A percentile compares a stretch with the other conserved stretches of the same genome.
Evolutionary conservation across 1,140 invertebrate species (phyloP).

Genomic region (Polypedilum pembai): DNA sequence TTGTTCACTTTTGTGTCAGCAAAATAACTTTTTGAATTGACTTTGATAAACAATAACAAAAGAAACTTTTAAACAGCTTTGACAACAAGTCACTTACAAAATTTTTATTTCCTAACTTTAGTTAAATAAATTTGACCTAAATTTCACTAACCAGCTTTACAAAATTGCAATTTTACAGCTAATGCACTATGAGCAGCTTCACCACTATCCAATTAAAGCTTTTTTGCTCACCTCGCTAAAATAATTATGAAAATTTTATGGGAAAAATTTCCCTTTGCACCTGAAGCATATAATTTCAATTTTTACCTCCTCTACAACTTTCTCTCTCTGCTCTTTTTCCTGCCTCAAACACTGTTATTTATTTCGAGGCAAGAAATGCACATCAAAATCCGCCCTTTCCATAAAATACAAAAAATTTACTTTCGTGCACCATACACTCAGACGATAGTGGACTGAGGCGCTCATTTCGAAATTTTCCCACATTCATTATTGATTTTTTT

Average conservation of each 20-base stretch:
- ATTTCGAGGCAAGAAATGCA: too few relatives aligned
- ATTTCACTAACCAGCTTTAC: too few relatives aligned
- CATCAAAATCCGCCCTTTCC: not conserved
- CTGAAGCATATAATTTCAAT: slow-evolving; percentile 3
- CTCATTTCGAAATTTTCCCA: not conserved
- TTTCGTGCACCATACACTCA: not conserved
- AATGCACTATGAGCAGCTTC: too few relatives aligned
- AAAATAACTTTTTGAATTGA: not conserved
- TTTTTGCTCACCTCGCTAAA: not conserved
- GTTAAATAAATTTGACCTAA: too few relatives aligned
- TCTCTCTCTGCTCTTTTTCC: not conserved
- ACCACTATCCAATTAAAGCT: not conserved
- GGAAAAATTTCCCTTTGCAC: not conserved
- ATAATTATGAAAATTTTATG: slow-evolving; percentile 4
- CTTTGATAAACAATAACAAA: not conserved
- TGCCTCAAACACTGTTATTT: too few relatives aligned
- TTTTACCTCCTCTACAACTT: not conserved
- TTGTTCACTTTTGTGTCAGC: not conserved
- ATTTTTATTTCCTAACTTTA: too few relatives aligned
- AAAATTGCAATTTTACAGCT: too few relatives aligned
- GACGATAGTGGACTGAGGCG: not conserved
- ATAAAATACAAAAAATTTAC: not conserved
- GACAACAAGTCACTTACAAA: too few relatives aligned
- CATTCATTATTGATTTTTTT: slow-evolving; percentile 4
- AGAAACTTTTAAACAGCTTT: not conserved